Evolutionary conservation across 2,888 invertebrate species (phyloP).

Genomic region (Mythimna albipuncta): DNA sequence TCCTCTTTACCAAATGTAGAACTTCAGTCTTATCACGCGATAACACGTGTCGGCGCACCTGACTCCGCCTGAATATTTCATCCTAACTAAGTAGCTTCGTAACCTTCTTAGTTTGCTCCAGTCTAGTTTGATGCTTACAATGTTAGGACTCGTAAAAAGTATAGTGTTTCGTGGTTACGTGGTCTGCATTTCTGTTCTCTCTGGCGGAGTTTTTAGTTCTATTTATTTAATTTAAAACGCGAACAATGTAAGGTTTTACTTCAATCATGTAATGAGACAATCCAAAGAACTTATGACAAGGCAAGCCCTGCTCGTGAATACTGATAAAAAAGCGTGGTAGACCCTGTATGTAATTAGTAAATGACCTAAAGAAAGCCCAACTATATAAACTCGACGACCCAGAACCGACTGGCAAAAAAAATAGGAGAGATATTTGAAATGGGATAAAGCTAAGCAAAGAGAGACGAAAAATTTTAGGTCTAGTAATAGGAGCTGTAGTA

Average conservation of each 20-base stretch:
- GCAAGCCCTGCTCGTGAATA: too few relatives aligned
- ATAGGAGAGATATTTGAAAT: too few relatives aligned
- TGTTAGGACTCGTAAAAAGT: conserved; percentile 17
- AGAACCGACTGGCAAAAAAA: too few relatives aligned
- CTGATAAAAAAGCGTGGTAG: too few relatives aligned
- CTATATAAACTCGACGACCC: too few relatives aligned
- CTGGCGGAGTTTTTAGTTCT: background rate
- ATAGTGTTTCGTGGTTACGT: conserved; percentile 3
- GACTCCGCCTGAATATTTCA: conserved; percentile 48
- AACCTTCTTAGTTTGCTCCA: conserved; percentile 17
- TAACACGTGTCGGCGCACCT: conserved; percentile 37
- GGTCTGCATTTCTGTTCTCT: conserved; percentile 1
- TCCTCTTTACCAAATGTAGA: conserved; percentile 1
- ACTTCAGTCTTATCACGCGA: conserved; percentile 15
- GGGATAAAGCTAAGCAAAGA: too few relatives aligned
- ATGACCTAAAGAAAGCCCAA: too few relatives aligned
- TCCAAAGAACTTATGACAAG: too few relatives aligned
- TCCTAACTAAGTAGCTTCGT: conserved; percentile 37
- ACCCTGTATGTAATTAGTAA: too few relatives aligned
- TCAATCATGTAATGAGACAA: too few relatives aligned
- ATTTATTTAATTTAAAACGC: conserved; percentile 7
- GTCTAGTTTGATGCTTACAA: conserved; percentile 13
- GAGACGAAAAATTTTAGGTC: too few relatives aligned
- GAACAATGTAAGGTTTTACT: background rate
- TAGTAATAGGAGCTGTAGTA: too few relatives aligned